Evolutionary conservation across 2,888 invertebrate species (phyloP).

Genomic region (Aspidapion aeneum): DNA sequence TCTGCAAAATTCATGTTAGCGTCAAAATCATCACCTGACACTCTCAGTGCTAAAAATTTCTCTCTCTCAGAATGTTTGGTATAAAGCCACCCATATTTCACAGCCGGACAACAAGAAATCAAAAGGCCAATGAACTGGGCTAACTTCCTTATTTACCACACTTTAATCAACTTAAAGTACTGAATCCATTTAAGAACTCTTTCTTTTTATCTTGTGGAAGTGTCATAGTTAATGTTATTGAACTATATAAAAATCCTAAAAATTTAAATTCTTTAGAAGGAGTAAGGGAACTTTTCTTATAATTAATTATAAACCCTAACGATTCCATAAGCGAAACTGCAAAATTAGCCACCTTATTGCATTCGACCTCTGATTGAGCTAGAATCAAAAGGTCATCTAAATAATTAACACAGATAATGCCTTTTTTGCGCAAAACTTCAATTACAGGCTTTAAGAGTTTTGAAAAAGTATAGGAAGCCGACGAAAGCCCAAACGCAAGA

Average conservation of each 20-base stretch:
- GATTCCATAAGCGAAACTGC: slow-evolving; percentile 12
- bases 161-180: no score
- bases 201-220: slow-evolving; percentile 8
- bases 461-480: slow-evolving; percentile 32
- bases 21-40: slow-evolving; percentile 7
- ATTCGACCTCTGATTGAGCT: slow-evolving; percentile 13
- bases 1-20: neutral
- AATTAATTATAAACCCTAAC: slow-evolving; percentile 26
- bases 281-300: slow-evolving; percentile 17
- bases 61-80: slow-evolving; percentile 16
- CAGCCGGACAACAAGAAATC: slow-evolving; percentile 27
- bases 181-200: no score
- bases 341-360: slow-evolving; percentile 1
- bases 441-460: slow-evolving; percentile 31
- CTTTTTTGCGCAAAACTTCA: slow-evolving; percentile 17
- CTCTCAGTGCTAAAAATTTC: no score
- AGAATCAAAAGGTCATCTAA: slow-evolving; percentile 25
- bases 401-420: slow-evolving; percentile 23
- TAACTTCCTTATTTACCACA: slow-evolving; percentile 13
- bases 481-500: slow-evolving; percentile 31
- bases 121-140: slow-evolving; percentile 26
- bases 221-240: slow-evolving; percentile 9
- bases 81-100: slow-evolving; percentile 24
- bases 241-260: slow-evolving; percentile 25
- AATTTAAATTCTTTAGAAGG: slow-evolving; percentile 19